Conservation (phyloP, 1,140 invertebrate genomes). For the Heterodera schachtii region DNA sequence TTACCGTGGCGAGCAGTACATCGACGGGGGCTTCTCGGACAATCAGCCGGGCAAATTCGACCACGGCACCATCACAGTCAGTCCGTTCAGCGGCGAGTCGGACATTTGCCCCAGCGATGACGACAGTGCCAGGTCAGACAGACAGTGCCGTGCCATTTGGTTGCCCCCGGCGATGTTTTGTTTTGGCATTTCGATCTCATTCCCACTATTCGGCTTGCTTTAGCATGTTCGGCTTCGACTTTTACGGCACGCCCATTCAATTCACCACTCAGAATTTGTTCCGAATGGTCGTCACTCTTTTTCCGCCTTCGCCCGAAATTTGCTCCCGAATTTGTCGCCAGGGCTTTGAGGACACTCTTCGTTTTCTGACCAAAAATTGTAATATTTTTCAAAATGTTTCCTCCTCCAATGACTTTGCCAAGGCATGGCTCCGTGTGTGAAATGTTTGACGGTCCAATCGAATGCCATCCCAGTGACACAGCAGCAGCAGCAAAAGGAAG, state of each 20-base stretch:
- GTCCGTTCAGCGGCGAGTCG: constrained; percentile 93
- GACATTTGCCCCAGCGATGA: constrained; percentile 94
- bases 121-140: constrained; percentile 57
- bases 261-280: constrained; percentile 82
- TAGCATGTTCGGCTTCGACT: constrained; percentile 72
- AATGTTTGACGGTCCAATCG: constrained; percentile 59
- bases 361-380: constrained; percentile 83
- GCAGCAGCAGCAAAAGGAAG: not conserved
- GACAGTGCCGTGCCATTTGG: constrained; percentile 23
- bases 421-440: constrained; percentile 60
- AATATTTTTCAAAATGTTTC: constrained; percentile 28
- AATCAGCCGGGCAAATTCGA: constrained; percentile 86
- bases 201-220: constrained; percentile 7
- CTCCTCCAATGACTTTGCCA: not conserved
- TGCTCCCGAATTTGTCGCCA: constrained; percentile 91
- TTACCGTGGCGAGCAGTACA: constrained; percentile 85
- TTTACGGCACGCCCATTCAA: constrained; percentile 92
- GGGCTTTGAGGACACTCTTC: constrained; percentile 91
- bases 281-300: constrained; percentile 84
- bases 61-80: constrained; percentile 92
- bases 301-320: constrained; percentile 89
- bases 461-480: constrained; percentile 34
- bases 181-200: not conserved
- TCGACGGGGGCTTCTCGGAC: constrained; percentile 94
- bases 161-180: not conserved